Evolutionary conservation across 2,888 invertebrate species (phyloP), one percentile per base, ranked within the genome.

Genomic region (Erebia ligea): DNA sequence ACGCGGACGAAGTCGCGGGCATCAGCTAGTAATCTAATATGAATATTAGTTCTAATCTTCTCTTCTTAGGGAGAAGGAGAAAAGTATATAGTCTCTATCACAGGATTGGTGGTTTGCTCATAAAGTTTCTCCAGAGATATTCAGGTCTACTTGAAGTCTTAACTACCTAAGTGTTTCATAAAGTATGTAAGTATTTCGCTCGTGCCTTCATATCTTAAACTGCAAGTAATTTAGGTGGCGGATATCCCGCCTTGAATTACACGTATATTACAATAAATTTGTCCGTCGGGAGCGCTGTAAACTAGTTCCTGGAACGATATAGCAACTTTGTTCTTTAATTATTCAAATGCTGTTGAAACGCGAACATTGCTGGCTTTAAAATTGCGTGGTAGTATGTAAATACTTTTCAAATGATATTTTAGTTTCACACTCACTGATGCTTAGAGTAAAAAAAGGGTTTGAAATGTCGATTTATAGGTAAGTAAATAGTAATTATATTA

Each of bases 241-340:
- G 61, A 61, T 42, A 61, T 45, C n/a, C 61, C 45, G 45, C 45
- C 45, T 45, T 19, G 61, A 45, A 45, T 45, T 61, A 61, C 61
- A 45, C 61, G 45, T 45, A 45, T 61, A 61, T 61, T 61, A 45
- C 21, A 21, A 62, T 45, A 62, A 48, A 48, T 48, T 40, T 21
- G 62, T 45, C 45, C 13, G 15, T 45, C 11, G 62, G 45, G 62
- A 62, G 8, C 62, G 17, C 48, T 48, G 62, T 19, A 62, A 19
- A 48, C 62, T 62, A 62, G 62, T 48, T 62, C 48, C 48, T 62
- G 45, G 48, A 62, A 62, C 62, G 62, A 62, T 62, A 62, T 62
- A 21, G 15, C 62, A 62, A 62, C 62, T 62, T 62, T 62, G 62
- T 48, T 19, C 45, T 62, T 62, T 48, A 45, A 62, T 62, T 48